These are phyloP conservation scores for Coleophora flavipennella DNA, from an alignment of 2,888 invertebrate genomes.

Conservation along the genomic window DNA sequence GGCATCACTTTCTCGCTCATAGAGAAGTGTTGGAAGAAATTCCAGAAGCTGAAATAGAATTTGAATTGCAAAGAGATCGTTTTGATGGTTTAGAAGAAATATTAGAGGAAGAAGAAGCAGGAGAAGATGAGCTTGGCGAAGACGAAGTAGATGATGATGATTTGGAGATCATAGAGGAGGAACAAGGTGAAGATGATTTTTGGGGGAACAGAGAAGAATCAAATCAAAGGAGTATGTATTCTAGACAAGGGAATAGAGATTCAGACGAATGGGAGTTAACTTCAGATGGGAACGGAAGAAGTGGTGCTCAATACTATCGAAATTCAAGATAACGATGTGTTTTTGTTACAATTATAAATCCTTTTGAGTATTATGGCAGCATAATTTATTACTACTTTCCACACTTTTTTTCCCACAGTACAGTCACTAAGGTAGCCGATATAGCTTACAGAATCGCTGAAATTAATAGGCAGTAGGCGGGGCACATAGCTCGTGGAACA, in stretches of 20 bases:
- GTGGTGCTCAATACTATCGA: conserved; percentile 54
- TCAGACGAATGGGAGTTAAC: conserved; percentile 69
- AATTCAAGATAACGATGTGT: conserved; percentile 47
- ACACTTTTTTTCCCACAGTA: too few species aligned
- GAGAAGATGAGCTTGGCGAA: conserved; percentile 28
- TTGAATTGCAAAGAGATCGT: conserved; percentile 49
- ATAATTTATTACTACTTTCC: neutral
- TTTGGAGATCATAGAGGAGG: conserved; percentile 53
- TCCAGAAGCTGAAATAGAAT: conserved; percentile 56
- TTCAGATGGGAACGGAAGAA: conserved; percentile 26
- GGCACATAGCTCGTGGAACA: too few species aligned
- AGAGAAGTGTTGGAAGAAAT: conserved; percentile 62
- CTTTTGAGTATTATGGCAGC: conserved; percentile 4
- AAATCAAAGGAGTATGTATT: conserved; percentile 27
- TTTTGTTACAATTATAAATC: conserved; percentile 23
- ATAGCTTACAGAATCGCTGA: too few species aligned
- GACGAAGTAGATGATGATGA: conserved; percentile 40
- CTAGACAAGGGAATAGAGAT: conserved; percentile 40
- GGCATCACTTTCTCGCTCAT: conserved; percentile 48
- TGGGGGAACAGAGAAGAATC: conserved; percentile 44
- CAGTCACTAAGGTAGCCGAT: too few species aligned
- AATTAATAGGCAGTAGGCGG: too few species aligned
- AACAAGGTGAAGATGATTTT: conserved; percentile 44
- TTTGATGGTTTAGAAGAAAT: conserved; percentile 53
- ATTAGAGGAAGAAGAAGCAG: conserved; percentile 56